Conservation (phyloP, 2,888 invertebrate species). For the Aporophyla lueneburgensis region DNA sequence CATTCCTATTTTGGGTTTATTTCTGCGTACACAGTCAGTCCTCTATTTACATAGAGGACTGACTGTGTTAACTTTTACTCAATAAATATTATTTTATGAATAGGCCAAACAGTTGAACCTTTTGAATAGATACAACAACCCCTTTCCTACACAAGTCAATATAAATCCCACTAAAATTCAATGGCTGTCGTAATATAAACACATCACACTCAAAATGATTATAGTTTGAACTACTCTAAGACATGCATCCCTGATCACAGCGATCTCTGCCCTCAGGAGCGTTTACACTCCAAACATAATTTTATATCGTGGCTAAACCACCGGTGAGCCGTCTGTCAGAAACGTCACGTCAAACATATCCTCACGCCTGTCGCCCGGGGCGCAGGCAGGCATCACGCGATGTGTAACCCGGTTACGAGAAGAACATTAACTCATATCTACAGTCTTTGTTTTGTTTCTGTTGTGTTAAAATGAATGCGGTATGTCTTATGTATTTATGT, state of each 20-base stretch:
- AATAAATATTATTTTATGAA: neutral
- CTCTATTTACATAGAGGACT: too few relatives aligned
- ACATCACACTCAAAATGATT: constrained; percentile 2
- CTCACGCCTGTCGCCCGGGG: constrained; percentile 73
- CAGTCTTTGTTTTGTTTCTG: constrained; percentile 48
- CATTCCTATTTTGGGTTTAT: neutral
- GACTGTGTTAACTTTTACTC: neutral
- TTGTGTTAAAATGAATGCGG: constrained; percentile 20
- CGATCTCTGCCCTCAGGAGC: constrained; percentile 53
- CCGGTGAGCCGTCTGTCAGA: constrained; percentile 61
- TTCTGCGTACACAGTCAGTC: too few relatives aligned
- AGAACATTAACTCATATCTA: constrained; percentile 37
- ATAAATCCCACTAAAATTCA: neutral
- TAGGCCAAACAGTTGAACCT: neutral
- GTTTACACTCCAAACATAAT: constrained; percentile 49
- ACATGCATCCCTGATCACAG: constrained; percentile 37
- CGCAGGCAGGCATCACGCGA: constrained; percentile 64
- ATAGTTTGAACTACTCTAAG: constrained; percentile 10
- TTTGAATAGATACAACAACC: neutral
- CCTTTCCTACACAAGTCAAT: neutral
- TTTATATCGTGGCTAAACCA: constrained; percentile 50
- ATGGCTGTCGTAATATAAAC: neutral
- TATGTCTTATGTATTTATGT: constrained; percentile 42
- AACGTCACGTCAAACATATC: constrained; percentile 65
- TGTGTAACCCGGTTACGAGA: constrained; percentile 67